Percentiles rank a stretch among this genome's conserved stretches.
These are phyloP conservation scores for Paguma larvata DNA, from an alignment of 2,797 vertebrate species.

Conservation along the genomic window DNA sequence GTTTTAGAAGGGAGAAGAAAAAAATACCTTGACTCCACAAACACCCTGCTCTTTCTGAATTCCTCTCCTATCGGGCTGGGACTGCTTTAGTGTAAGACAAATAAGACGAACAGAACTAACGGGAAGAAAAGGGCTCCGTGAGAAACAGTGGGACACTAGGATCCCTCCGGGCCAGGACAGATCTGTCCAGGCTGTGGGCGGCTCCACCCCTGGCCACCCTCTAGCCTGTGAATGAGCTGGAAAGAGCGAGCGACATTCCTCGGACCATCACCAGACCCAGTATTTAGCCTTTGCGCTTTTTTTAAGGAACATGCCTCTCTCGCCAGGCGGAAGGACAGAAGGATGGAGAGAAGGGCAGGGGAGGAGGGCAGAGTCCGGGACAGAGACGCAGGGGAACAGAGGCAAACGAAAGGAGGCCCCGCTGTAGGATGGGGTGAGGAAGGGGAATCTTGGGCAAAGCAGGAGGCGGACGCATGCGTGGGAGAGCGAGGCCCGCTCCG, in stretches of 20 bases:
- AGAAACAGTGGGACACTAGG: not conserved
- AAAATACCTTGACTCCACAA: not conserved
- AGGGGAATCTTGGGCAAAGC: not conserved
- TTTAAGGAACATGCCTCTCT: not conserved
- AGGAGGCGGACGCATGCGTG: not conserved
- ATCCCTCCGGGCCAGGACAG: not conserved
- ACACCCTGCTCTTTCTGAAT: not conserved
- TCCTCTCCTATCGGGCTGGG: not conserved
- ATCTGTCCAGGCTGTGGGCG: not conserved
- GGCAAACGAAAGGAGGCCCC: not conserved
- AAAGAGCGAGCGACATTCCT: not conserved
- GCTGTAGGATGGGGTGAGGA: fast-evolving
- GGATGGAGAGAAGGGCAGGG: not conserved
- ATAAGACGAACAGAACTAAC: not conserved
- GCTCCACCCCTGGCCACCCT: not conserved
- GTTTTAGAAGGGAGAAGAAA: conserved; percentile 1
- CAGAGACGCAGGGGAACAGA: not conserved
- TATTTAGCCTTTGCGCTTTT: not conserved
- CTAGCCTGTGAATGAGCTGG: not conserved
- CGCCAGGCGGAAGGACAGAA: not conserved
- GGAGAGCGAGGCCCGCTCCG: fast-evolving
- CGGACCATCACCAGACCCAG: not conserved
- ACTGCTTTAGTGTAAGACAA: conserved; percentile 56
- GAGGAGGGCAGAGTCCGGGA: not conserved
- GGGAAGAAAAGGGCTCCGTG: not conserved